Percentiles rank a stretch among this genome's conserved stretches.
Evolutionary conservation across 2,888 invertebrate genomes (phyloP).

Genomic region (Orchestes rusci): DNA sequence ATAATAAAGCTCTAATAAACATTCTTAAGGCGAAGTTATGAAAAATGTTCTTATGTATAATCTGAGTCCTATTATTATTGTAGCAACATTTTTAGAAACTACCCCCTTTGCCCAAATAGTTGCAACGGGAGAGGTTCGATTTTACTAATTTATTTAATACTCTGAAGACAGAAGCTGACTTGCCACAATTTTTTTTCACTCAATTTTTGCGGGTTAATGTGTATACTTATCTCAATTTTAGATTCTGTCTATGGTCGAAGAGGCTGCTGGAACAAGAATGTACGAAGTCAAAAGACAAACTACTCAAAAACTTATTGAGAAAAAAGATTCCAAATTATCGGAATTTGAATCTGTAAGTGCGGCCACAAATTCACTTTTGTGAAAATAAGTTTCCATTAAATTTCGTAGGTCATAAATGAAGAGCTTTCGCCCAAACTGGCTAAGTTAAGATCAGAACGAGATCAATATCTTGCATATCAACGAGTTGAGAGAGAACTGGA

Average conservation of each 20-base stretch:
- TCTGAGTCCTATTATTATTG: too few relatives aligned
- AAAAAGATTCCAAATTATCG: constrained; percentile 82
- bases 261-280: constrained; percentile 95
- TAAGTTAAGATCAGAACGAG: constrained; percentile 76
- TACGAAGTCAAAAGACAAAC: constrained; percentile 90
- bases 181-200: too few relatives aligned
- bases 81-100: too few relatives aligned
- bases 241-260: constrained; percentile 96
- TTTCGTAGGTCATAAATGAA: constrained; percentile 63
- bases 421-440: constrained; percentile 87
- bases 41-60: too few relatives aligned
- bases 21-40: too few relatives aligned
- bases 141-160: too few relatives aligned
- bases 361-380: neutral
- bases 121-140: too few relatives aligned
- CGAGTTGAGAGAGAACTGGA: constrained; percentile 79
- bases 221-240: constrained; percentile 35
- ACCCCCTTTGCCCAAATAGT: too few relatives aligned
- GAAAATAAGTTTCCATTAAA: neutral
- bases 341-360: constrained; percentile 53
- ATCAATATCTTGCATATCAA: constrained; percentile 81
- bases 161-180: too few relatives aligned
- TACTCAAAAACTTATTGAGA: constrained; percentile 80
- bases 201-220: too few relatives aligned
- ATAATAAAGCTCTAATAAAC: too few relatives aligned